Conservation (phyloP, 1,140 invertebrate species). For the Copidosoma floridanum region DNA sequence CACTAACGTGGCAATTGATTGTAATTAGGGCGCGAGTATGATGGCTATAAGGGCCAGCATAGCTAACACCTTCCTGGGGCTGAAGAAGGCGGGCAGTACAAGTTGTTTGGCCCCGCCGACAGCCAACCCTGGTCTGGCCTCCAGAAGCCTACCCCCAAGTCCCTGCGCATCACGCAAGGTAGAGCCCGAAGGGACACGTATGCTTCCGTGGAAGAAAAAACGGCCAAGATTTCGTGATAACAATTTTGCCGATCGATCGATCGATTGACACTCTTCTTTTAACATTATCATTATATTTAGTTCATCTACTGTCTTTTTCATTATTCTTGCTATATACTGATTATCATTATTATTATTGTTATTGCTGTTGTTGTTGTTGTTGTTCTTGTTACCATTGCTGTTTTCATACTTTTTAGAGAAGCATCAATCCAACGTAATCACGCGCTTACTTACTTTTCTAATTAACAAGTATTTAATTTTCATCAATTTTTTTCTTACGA, state of each 20-base stretch:
- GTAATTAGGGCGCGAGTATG: conserved; percentile 54
- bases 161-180: conserved; percentile 69
- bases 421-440: too few relatives aligned
- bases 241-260: too few relatives aligned
- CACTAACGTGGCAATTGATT: conserved; percentile 45
- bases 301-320: too few relatives aligned
- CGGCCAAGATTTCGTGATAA: conserved; percentile 31
- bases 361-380: too few relatives aligned
- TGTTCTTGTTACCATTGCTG: too few relatives aligned
- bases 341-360: too few relatives aligned
- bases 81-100: conserved; percentile 64
- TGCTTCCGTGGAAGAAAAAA: conserved; percentile 35
- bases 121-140: conserved; percentile 57
- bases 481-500: too few relatives aligned
- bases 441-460: too few relatives aligned
- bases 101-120: conserved; percentile 62
- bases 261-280: background rate
- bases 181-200: conserved; percentile 37
- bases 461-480: too few relatives aligned
- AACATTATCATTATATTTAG: too few relatives aligned
- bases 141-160: conserved; percentile 74
- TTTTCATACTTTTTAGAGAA: too few relatives aligned
- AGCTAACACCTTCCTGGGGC: conserved; percentile 56
- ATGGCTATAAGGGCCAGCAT: conserved; percentile 58
- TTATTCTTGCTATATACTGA: too few relatives aligned